phyloP scores from a whole-genome alignment of 2,797 vertebrate species.

The Chelon labrosus region DNA sequence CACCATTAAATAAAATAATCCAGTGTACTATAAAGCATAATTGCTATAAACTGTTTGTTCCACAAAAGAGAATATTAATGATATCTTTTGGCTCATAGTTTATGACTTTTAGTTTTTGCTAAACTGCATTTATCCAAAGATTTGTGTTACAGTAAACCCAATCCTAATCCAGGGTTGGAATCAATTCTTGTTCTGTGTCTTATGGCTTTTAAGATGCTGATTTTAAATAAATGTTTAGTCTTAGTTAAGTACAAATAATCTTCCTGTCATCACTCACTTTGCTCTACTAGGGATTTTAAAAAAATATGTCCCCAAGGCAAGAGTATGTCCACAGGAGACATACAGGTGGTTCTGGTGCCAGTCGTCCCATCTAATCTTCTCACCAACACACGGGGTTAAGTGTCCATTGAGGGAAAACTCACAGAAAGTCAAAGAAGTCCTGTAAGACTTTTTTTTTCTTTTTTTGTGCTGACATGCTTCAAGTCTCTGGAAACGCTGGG shows the following conservation, averaged over 20 bases:
- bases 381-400: background rate
- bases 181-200: background rate
- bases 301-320: background rate
- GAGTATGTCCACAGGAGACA: background rate
- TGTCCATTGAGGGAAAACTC: conserved; percentile 14
- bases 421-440: conserved; percentile 5
- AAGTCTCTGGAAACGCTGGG: conserved; percentile 16
- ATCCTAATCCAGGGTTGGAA: background rate
- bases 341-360: conserved; percentile 6
- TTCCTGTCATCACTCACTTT: no score
- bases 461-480: conserved; percentile 30
- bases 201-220: no score
- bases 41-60: no score
- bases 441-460: background rate
- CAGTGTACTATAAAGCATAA: no score
- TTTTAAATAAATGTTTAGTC: no score
- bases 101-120: conserved; percentile 2
- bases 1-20: no score
- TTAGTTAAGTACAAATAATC: no score
- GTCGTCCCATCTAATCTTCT: background rate
- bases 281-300: no score
- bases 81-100: background rate
- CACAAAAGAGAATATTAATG: no score
- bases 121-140: background rate
- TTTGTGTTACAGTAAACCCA: background rate